Percentiles rank a stretch among this genome's conserved stretches.
phyloP scores from a whole-genome alignment of 2,797 vertebrate species.

The Anolis apletophallus region DNA sequence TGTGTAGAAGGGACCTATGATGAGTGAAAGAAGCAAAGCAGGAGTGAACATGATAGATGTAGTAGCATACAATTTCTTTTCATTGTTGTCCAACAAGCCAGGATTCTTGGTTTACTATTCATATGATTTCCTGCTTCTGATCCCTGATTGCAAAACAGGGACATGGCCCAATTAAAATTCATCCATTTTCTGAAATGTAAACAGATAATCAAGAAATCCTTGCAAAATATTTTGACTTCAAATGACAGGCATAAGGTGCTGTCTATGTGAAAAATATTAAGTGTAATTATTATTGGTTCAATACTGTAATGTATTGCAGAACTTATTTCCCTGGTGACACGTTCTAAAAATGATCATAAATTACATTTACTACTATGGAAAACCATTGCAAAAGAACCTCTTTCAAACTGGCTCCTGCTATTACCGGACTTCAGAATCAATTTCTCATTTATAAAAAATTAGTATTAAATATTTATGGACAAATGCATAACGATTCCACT shows the following conservation, averaged over 20 bases:
- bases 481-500: conserved; percentile 42
- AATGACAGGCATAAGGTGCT: conserved; percentile 17
- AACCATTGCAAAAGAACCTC: conserved; percentile 54
- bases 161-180: not conserved
- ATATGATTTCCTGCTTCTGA: too few species aligned
- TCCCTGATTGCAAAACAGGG: not conserved
- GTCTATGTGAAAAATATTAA: conserved; percentile 39
- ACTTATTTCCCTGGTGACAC: conserved; percentile 55
- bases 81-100: not conserved
- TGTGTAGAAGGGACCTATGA: too few species aligned
- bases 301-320: conserved; percentile 35
- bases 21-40: not conserved
- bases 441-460: conserved; percentile 60
- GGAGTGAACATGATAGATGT: not conserved
- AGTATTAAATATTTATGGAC: conserved; percentile 66
- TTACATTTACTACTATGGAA: conserved; percentile 64
- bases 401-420: conserved; percentile 49
- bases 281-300: conserved; percentile 41
- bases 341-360: conserved; percentile 58
- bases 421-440: conserved; percentile 55
- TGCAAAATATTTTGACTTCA: conserved; percentile 44
- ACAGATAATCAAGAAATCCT: conserved; percentile 13
- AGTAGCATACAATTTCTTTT: not conserved
- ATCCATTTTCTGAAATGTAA: conserved; percentile 9
- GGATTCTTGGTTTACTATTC: not conserved